A percentile compares a stretch with the other conserved stretches of the same genome.
Evolutionary conservation across 1,140 invertebrate species (phyloP).

Genomic region (Cotesia typhae): DNA sequence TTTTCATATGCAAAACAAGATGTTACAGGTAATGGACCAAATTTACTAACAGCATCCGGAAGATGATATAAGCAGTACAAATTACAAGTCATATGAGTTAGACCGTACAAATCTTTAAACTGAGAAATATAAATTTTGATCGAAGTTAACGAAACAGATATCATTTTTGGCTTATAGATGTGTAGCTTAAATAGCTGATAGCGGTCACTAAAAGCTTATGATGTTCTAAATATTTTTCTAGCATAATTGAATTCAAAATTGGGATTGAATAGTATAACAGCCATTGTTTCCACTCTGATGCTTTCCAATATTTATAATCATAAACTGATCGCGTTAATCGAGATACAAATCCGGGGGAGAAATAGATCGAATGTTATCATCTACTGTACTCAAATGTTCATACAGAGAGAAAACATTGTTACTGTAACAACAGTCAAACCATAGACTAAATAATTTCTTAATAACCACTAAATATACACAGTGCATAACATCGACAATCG

Average conservation of each 20-base stretch:
- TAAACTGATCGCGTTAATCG: too few species aligned
- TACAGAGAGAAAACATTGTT: background rate
- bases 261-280: background rate
- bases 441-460: constrained; percentile 14
- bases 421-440: constrained; percentile 16
- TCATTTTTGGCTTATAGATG: constrained; percentile 5
- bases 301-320: background rate
- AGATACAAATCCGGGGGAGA: too few species aligned
- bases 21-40: background rate
- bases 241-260: too few species aligned
- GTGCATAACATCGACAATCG: constrained; percentile 18
- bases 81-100: constrained; percentile 9
- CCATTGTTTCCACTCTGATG: background rate
- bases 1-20: constrained; percentile 39
- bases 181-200: background rate
- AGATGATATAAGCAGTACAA: constrained; percentile 6
- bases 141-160: background rate
- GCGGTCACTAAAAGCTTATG: background rate
- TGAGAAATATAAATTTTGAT: constrained; percentile 8
- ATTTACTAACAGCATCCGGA: constrained; percentile 1
- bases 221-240: constrained; percentile 8
- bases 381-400: background rate
- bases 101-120: constrained; percentile 3
- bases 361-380: too few species aligned
- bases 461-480: constrained; percentile 21